Conservation (phyloP, 2,797 vertebrate genomes). For the Acipenser ruthenus region DNA sequence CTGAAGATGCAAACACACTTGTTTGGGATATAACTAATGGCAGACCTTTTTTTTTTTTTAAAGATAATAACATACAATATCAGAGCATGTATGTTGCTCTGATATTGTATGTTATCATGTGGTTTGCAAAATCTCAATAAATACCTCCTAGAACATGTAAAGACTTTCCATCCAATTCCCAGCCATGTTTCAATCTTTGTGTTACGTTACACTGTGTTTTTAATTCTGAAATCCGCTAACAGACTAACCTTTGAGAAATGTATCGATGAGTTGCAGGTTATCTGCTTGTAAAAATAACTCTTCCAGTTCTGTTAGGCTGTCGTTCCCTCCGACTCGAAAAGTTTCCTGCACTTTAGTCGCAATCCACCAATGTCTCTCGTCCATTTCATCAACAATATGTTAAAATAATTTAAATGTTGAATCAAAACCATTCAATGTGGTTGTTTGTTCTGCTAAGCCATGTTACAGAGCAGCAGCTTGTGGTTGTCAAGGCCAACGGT, state of each 20-base stretch:
- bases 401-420: background rate
- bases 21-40: too few relatives aligned
- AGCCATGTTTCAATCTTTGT: too few relatives aligned
- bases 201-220: too few relatives aligned
- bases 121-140: too few relatives aligned
- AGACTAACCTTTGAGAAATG: conserved; percentile 22
- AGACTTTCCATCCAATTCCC: too few relatives aligned
- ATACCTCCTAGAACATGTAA: too few relatives aligned
- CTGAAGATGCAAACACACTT: too few relatives aligned
- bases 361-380: conserved; percentile 28
- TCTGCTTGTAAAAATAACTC: conserved; percentile 17
- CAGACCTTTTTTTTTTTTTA: too few relatives aligned
- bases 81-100: too few relatives aligned
- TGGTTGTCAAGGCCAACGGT: conserved; percentile 24
- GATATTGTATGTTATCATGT: too few relatives aligned
- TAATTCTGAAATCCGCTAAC: too few relatives aligned
- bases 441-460: background rate
- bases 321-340: conserved; percentile 3
- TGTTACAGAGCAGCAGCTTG: conserved; percentile 6
- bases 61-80: too few relatives aligned
- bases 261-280: conserved; percentile 20
- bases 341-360: conserved; percentile 23
- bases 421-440: background rate
- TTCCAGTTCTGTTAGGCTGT: conserved; percentile 15
- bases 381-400: conserved; percentile 14